phyloP scores from a whole-genome alignment of 2,113 vertebrate genomes.

The Pterocles burchelli region DNA sequence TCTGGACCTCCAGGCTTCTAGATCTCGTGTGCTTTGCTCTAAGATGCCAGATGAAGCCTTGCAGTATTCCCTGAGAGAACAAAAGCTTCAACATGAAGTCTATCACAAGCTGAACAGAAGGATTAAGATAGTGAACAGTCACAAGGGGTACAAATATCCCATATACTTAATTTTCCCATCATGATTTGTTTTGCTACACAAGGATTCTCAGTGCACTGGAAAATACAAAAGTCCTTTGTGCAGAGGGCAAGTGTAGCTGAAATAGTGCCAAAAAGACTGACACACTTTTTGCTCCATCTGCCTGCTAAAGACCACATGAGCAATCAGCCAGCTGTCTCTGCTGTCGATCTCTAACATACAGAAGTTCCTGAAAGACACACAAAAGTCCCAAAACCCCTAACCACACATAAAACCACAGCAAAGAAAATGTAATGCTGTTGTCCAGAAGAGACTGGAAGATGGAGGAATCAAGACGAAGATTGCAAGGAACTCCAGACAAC shows the following conservation, averaged over 20 bases:
- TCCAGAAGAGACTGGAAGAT: background rate
- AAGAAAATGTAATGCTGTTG: background rate
- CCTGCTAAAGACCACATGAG: conserved; percentile 29
- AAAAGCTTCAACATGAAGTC: background rate
- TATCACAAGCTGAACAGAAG: background rate
- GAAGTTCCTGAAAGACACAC: background rate
- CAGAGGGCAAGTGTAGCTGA: conserved; percentile 50
- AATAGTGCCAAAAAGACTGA: conserved; percentile 46
- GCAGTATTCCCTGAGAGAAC: background rate
- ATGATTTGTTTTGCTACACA: conserved; percentile 41
- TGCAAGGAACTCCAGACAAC: background rate
- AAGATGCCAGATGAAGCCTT: background rate
- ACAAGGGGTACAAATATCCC: conserved; percentile 6
- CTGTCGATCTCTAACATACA: background rate
- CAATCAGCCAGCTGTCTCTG: conserved; percentile 51
- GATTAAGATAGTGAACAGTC: background rate
- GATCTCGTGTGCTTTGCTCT: background rate
- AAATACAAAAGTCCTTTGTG: conserved; percentile 52
- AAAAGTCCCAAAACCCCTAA: background rate
- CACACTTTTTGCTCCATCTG: conserved; percentile 64
- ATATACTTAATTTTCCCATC: conserved; percentile 52
- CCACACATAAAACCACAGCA: background rate
- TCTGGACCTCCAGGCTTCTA: background rate
- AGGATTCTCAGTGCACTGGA: background rate
- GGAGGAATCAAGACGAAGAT: background rate